These are phyloP conservation scores for Chelon labrosus DNA, from an alignment of 2,797 vertebrate genomes.

Conservation along the genomic window DNA sequence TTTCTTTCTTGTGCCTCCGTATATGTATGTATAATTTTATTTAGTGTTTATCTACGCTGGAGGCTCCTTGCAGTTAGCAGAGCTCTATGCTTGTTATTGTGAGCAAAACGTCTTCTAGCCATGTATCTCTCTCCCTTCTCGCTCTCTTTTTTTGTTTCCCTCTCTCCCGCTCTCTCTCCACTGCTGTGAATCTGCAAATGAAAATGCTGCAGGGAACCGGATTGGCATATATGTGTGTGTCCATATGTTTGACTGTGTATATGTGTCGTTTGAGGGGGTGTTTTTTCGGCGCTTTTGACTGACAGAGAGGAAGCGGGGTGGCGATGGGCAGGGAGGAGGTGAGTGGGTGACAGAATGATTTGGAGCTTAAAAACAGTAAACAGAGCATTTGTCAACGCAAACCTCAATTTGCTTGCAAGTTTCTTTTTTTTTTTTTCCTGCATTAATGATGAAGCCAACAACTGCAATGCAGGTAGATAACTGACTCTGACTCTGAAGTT, in stretches of 20 bases:
- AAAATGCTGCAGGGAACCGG: constrained; percentile 55
- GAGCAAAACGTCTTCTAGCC: constrained; percentile 67
- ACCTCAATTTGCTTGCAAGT: constrained; percentile 28
- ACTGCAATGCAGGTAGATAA: constrained; percentile 24
- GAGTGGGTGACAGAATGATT: constrained; percentile 25
- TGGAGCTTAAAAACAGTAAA: constrained; percentile 50
- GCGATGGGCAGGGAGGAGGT: constrained; percentile 12
- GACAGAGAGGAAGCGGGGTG: background rate
- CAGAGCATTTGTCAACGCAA: constrained; percentile 33
- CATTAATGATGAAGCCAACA: constrained; percentile 35
- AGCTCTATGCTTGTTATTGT: constrained; percentile 66
- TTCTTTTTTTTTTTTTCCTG: background rate
- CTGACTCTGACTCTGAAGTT: background rate
- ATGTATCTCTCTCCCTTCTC: constrained; percentile 48
- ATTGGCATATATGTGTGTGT: constrained; percentile 27
- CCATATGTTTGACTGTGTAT: constrained; percentile 43
- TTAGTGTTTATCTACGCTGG: constrained; percentile 59
- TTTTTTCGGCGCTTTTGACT: constrained; percentile 31
- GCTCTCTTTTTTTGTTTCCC: constrained; percentile 16
- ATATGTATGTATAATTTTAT: constrained; percentile 38
- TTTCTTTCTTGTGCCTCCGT: constrained; percentile 47
- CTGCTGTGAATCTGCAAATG: constrained; percentile 52
- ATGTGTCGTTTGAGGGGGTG: constrained; percentile 5
- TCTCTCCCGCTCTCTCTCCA: constrained; percentile 14
- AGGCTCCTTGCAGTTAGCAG: constrained; percentile 62